These are phyloP conservation scores for Eclectus roratus DNA, from an alignment of 2,113 vertebrate genomes.

Conservation along the genomic window DNA sequence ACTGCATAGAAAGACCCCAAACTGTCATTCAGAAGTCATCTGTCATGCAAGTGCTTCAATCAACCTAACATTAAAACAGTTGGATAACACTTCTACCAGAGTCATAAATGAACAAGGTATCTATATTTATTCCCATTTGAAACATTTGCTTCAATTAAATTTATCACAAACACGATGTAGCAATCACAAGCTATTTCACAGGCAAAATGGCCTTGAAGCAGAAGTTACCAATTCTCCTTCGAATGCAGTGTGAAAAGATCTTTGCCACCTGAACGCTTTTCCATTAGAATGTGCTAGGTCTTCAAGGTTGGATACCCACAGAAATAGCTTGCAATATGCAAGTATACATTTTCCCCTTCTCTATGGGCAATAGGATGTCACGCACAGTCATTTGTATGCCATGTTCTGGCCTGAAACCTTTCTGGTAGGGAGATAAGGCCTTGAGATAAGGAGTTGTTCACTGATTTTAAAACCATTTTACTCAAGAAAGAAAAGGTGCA, in stretches of 20 bases:
- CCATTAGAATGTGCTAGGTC: conserved; percentile 49
- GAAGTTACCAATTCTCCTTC: conserved; percentile 40
- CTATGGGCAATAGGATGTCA: neutral
- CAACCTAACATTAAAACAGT: neutral
- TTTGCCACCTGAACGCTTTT: conserved; percentile 56
- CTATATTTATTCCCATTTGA: neutral
- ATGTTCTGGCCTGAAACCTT: neutral
- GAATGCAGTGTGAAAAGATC: conserved; percentile 37
- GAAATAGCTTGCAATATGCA: conserved; percentile 40
- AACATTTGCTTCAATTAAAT: conserved; percentile 30
- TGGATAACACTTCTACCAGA: neutral
- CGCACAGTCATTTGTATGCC: neutral
- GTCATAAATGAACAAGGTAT: neutral
- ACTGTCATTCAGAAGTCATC: neutral
- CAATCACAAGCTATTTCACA: neutral
- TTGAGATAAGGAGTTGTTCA: neutral
- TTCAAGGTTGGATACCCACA: conserved; percentile 55
- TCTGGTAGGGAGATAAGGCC: neutral
- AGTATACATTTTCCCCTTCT: conserved; percentile 2
- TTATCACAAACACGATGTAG: neutral
- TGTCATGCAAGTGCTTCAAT: neutral
- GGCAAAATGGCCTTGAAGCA: conserved; percentile 22
- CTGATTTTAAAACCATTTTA: neutral
- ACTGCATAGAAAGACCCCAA: neutral
- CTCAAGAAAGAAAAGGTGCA: neutral